Evolutionary conservation across 2,888 invertebrate genomes (phyloP).

Genomic region (Hoplodrina blanda): DNA sequence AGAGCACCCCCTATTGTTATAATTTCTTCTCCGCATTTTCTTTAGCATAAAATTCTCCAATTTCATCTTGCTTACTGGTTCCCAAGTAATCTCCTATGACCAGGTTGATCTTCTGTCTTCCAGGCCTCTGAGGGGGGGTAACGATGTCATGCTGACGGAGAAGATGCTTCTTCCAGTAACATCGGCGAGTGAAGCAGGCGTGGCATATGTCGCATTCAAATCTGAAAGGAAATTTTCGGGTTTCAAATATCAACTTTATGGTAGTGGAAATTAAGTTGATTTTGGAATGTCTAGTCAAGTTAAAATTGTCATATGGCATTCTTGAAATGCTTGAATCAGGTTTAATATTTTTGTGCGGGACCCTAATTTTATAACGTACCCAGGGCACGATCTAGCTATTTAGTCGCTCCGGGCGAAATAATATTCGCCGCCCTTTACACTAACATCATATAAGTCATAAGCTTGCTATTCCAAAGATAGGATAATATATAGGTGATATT

Average conservation of each 20-base stretch:
- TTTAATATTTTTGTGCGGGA: no score
- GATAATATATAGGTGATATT: no score
- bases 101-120: conserved; percentile 70
- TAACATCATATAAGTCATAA: no score
- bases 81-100: conserved; percentile 56
- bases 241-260: neutral
- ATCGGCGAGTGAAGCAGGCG: conserved; percentile 76
- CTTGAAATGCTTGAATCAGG: no score
- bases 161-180: conserved; percentile 82
- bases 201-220: conserved; percentile 79
- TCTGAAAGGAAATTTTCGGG: conserved; percentile 65
- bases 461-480: no score
- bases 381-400: no score
- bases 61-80: conserved; percentile 12
- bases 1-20: conserved; percentile 1
- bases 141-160: conserved; percentile 74
- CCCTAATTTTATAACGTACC: no score
- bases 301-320: no score
- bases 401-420: no score
- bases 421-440: no score
- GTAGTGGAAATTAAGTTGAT: neutral
- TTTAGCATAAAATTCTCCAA: conserved; percentile 24
- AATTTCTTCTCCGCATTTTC: neutral
- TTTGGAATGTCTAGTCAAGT: neutral
- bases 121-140: conserved; percentile 75